Base-by-base conservation (phyloP, 2,113 vertebrate species). In the Paedocypris sp. region DNA sequence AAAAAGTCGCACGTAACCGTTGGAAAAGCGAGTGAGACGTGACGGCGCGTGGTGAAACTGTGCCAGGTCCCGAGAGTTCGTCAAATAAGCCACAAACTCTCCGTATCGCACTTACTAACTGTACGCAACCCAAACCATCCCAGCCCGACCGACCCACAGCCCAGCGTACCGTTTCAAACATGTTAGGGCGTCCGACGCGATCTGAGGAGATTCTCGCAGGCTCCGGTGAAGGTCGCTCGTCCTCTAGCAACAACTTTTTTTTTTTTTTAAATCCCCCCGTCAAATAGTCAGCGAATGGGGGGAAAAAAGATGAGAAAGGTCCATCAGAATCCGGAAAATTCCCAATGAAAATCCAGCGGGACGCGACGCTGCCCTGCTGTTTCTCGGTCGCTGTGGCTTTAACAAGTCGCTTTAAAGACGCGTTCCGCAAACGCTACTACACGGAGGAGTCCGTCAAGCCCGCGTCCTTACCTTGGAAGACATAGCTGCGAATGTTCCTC, bases 401-500 rank as follows among this genome's bases (percentile, higher is more conserved):
- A 82, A 80, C 75, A 63, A 61, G 25, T 45, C 54, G 66, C 67
- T 77, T 64, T 63, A 71, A 71, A 68, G 70, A 78, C 81, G 76
- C 81, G 82, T 77, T 78, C 77, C 74, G 80, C 74, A 72, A 77
- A 81, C 75, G 79, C 66, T 76, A n/a, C n/a, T n/a, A 39, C 73
- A 72, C 75, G 78, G 76, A 77, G 80, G 53, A 57, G 53, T 43
- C 53, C 73, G 59, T 48, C 28, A 62, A 47, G 60, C 29, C 43
- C 32, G 78, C 49, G 67, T 77, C 77, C 89, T 90, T 91, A 91
- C 90, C 89, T 89, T 87, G 85, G 75, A 66, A 66, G 62, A 87
- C 86, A 80, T 88, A 25, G 82, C 78, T 78, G 83, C 79, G 69
- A 57, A 69, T 81, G 75, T 81, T 47, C 60, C 75, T 77, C 80